Evolutionary conservation across 2,797 vertebrate species (phyloP).

Genomic region (Peromyscus melanophrys): DNA sequence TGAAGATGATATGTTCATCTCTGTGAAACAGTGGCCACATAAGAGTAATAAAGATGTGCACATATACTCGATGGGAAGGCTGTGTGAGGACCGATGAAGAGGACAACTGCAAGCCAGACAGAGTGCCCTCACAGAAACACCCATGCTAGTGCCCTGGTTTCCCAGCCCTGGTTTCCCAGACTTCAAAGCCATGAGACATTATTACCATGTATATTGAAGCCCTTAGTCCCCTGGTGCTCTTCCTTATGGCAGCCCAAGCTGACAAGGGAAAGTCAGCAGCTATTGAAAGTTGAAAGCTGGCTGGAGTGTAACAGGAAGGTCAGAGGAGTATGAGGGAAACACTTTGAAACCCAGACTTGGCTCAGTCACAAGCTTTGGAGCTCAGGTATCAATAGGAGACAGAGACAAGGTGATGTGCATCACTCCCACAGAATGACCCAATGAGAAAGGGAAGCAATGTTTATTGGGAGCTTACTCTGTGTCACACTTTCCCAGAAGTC

Average conservation of each 20-base stretch:
- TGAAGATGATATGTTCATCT: neutral
- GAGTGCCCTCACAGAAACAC: neutral
- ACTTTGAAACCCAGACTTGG: neutral
- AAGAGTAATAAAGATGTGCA: neutral
- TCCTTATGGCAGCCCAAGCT: neutral
- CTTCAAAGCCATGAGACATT: neutral
- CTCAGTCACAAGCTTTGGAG: neutral
- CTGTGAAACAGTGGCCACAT: neutral
- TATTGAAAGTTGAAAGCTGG: neutral
- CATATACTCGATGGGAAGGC: neutral
- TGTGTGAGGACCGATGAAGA: neutral
- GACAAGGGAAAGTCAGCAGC: neutral
- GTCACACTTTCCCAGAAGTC: neutral
- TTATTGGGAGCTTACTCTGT: neutral
- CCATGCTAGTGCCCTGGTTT: neutral
- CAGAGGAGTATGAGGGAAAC: neutral
- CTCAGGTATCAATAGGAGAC: neutral
- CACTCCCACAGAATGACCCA: neutral
- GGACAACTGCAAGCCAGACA: neutral
- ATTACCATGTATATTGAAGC: neutral
- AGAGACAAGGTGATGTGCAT: fast-evolving
- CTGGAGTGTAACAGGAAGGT: neutral
- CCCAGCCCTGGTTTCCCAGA: neutral
- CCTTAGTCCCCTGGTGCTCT: neutral
- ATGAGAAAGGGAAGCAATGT: neutral